Conservation (phyloP, 2,797 vertebrate genomes). For the Cichlasoma orientale region DNA sequence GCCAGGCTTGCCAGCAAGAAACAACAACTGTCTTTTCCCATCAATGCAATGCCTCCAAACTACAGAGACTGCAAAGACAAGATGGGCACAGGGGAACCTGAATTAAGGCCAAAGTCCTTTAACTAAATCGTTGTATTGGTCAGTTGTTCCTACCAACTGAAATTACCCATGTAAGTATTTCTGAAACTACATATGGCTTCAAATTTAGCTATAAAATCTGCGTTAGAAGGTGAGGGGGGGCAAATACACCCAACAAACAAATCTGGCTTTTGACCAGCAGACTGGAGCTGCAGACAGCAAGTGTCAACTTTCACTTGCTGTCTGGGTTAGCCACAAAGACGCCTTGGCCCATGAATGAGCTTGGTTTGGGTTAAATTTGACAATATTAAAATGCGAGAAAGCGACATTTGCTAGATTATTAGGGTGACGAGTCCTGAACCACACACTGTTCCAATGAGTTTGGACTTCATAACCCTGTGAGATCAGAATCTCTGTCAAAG, state of each 20-base stretch:
- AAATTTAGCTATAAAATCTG: background rate
- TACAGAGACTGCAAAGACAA: conserved; percentile 46
- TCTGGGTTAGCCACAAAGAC: background rate
- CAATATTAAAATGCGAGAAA: background rate
- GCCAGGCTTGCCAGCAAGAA: conserved; percentile 72
- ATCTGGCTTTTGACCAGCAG: background rate
- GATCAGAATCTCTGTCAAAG: background rate
- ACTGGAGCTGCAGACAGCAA: background rate
- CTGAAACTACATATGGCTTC: background rate
- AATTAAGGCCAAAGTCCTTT: conserved; percentile 25
- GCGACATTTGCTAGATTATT: background rate
- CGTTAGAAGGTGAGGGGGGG: accelerated
- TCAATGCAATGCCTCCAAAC: conserved; percentile 70
- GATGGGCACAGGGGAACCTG: conserved; percentile 46
- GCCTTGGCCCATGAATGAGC: background rate
- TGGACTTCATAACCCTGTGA: background rate
- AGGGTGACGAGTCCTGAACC: no score
- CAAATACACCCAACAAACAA: background rate
- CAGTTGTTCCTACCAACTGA: background rate
- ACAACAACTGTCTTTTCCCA: conserved; percentile 86
- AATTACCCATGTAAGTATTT: background rate
- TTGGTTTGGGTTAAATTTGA: background rate
- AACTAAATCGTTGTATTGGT: background rate
- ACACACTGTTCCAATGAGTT: background rate
- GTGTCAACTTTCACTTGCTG: background rate